Evolutionary conservation across 2,797 vertebrate species (phyloP).

Genomic region (Lycodopsis pacificus): DNA sequence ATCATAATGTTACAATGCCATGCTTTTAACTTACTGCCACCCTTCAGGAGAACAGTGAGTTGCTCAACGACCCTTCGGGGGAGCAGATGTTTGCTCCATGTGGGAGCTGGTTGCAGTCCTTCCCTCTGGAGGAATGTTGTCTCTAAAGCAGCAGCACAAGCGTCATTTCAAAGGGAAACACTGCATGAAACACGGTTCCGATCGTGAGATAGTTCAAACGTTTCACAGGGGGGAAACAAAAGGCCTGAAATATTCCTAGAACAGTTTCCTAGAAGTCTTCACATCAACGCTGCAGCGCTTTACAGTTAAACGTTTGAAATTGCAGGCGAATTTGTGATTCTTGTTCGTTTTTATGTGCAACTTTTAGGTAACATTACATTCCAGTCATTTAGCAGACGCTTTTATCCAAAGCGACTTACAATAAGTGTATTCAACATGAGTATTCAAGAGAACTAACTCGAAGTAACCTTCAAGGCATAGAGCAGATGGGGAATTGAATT

Average conservation of each 20-base stretch:
- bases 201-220: not conserved
- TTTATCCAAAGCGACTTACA: too few species aligned
- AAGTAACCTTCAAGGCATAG: not conserved
- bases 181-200: conserved; percentile 12
- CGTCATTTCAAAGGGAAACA: conserved; percentile 21
- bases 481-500: not conserved
- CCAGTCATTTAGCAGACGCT: too few species aligned
- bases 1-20: not conserved
- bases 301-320: not conserved
- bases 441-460: too few species aligned
- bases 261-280: not conserved
- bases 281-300: conserved; percentile 1
- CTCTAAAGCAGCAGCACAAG: not conserved
- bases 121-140: conserved; percentile 33
- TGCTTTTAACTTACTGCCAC: not conserved
- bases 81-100: conserved; percentile 33
- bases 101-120: conserved; percentile 16
- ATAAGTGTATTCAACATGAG: too few species aligned
- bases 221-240: not conserved
- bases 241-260: not conserved
- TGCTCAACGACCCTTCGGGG: not conserved
- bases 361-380: too few species aligned
- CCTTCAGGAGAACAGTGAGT: conserved; percentile 4
- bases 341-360: not conserved
- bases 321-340: not conserved